phyloP scores from a whole-genome alignment of 2,888 invertebrate species.

The Cheiracanthium punctorium region DNA sequence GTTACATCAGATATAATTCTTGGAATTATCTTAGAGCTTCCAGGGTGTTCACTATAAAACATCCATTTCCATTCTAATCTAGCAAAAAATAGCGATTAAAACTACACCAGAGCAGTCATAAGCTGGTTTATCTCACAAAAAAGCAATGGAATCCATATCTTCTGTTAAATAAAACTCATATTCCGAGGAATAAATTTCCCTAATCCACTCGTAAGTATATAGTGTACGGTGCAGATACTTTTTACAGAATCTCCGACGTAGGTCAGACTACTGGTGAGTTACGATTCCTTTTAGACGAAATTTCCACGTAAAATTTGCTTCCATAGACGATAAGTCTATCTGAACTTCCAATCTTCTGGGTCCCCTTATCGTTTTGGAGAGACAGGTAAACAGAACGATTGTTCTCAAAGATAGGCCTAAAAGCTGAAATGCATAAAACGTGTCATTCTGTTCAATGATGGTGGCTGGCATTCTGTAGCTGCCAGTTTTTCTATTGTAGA shows the following conservation, averaged over 20 bases:
- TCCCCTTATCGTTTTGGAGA: background rate
- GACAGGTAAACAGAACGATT: background rate
- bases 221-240: too few relatives aligned
- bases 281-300: background rate
- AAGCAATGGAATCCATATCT: background rate
- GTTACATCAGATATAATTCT: background rate
- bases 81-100: background rate
- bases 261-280: background rate
- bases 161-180: background rate
- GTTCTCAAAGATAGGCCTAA: background rate
- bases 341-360: background rate
- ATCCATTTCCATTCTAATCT: background rate
- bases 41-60: background rate
- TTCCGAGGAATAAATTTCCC: background rate
- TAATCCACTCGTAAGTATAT: background rate
- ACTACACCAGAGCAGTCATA: background rate
- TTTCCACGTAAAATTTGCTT: background rate
- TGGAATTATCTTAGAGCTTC: background rate
- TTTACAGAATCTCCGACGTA: background rate
- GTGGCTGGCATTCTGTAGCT: background rate
- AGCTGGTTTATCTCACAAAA: background rate
- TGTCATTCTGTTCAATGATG: background rate
- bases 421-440: constrained; percentile 4
- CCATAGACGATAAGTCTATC: background rate
- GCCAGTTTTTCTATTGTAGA: background rate